Conservation (phyloP, 2,113 vertebrate species). For the Macrotis lagotis region DNA sequence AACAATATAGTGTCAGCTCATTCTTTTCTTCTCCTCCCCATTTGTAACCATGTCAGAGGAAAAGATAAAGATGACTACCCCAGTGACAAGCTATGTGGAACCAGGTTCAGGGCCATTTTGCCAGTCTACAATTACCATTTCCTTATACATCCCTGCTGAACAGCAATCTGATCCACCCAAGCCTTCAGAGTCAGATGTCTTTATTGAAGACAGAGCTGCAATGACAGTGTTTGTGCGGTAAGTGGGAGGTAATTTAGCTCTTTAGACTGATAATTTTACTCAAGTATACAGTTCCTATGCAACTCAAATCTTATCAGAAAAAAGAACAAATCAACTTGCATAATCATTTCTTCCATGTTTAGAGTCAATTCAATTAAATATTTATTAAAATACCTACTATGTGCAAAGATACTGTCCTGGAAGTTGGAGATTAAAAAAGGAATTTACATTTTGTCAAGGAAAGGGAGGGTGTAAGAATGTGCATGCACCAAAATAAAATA, state of each 20-base stretch:
- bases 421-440: neutral
- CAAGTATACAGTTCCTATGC: neutral
- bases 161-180: constrained; percentile 83
- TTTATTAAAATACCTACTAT: neutral
- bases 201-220: constrained; percentile 86
- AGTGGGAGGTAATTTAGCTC: constrained; percentile 29
- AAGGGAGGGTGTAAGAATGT: neutral
- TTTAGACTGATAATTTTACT: neutral
- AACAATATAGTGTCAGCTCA: neutral
- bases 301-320: neutral
- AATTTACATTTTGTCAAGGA: neutral
- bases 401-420: neutral
- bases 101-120: constrained; percentile 83
- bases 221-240: constrained; percentile 86
- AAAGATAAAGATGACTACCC: constrained; percentile 87
- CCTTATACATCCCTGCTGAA: constrained; percentile 83
- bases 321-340: neutral
- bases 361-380: neutral
- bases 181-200: constrained; percentile 81
- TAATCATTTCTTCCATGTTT: neutral
- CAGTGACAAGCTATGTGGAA: constrained; percentile 83
- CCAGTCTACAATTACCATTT: constrained; percentile 81
- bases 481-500: neutral
- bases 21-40: neutral
- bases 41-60: constrained; percentile 74